Evolutionary conservation across 1,140 invertebrate species (phyloP), one percentile per base, ranked within the genome.

Genomic region (Conopomorpha cramerella): DNA sequence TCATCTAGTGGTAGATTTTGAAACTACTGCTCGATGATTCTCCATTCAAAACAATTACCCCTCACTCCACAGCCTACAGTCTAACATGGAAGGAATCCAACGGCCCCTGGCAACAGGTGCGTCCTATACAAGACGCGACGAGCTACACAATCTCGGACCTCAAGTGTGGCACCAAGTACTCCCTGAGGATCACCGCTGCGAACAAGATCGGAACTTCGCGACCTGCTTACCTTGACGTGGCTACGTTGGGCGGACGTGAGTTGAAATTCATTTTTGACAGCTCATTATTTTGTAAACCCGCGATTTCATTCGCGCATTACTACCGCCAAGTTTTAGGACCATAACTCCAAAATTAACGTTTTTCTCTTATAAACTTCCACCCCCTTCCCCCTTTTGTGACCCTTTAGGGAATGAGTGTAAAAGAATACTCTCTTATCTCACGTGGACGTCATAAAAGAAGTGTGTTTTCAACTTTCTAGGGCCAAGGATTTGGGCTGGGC

Each of bases 131-230:
- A 18, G 52, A 55, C 0, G 31, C 40, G 0, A 51, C 63, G 11
- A 60, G 68, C 26, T 89, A 88, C 45, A 88, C 85, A 0, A 66
- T 93, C 3, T 84, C 84, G 30, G 83, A 85, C 3, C 67, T 95
- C n/a, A 84, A 86, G 46, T 95, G 92, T 68, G 93, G 88, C 17
- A 86, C 84, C 13, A 81, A 83, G 31, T 90, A 90, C 44, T 79
- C 86, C 38, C 68, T 91, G 30, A 84, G 88, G 49, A 81, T 92
- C 61, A 86, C 86, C 4, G 88, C 88, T 1, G 79, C 85, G 38
- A 91, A 90, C 70, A 81, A 83, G 54, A 86, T 91, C 1, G 89
- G 88, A 0, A 38, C 62, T 1, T 71, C 66, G 0, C 64, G 63
- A 15, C 66, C 68, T 0, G 42, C 66, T 2, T 66, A 66, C 33